Evolutionary conservation across 2,888 invertebrate genomes (phyloP).

Genomic region (Ganaspis brasiliensis): DNA sequence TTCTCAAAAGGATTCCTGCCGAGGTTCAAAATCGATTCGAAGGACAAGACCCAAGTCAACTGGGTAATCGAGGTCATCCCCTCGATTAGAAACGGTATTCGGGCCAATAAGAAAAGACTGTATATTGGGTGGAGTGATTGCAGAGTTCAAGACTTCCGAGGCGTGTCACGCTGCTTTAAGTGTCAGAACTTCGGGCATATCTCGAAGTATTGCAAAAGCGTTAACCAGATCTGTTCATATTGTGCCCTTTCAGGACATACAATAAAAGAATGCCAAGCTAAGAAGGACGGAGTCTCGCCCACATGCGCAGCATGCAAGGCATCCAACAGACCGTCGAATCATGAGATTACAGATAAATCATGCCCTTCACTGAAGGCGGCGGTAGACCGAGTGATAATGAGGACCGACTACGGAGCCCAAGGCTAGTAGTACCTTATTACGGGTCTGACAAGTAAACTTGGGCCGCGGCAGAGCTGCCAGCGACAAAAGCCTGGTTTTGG

Average conservation of each 20-base stretch:
- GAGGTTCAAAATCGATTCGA: conserved; percentile 36
- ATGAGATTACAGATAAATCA: background rate
- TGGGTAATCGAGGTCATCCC: conserved; percentile 42
- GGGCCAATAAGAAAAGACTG: background rate
- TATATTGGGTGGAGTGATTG: conserved; percentile 52
- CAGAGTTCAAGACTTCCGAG: conserved; percentile 49
- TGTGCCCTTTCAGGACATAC: conserved; percentile 47
- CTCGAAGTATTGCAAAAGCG: conserved; percentile 47
- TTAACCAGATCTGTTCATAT: conserved; percentile 44
- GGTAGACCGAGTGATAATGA: background rate
- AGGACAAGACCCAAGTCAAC: background rate
- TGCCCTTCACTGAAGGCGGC: conserved; percentile 41
- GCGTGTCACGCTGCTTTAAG: conserved; percentile 55
- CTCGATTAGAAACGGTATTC: background rate
- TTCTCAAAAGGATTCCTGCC: background rate
- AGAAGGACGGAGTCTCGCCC: background rate
- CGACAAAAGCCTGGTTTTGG: background rate
- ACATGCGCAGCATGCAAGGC: conserved; percentile 16
- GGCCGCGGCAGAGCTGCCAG: conserved; percentile 5
- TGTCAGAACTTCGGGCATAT: conserved; percentile 59
- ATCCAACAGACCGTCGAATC: background rate
- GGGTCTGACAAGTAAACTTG: conserved; percentile 42
- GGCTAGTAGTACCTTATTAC: background rate
- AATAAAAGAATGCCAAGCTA: background rate
- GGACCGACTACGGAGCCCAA: background rate